Evolutionary conservation across 2,888 invertebrate genomes (phyloP).

Genomic region (Artemia sp.): DNA sequence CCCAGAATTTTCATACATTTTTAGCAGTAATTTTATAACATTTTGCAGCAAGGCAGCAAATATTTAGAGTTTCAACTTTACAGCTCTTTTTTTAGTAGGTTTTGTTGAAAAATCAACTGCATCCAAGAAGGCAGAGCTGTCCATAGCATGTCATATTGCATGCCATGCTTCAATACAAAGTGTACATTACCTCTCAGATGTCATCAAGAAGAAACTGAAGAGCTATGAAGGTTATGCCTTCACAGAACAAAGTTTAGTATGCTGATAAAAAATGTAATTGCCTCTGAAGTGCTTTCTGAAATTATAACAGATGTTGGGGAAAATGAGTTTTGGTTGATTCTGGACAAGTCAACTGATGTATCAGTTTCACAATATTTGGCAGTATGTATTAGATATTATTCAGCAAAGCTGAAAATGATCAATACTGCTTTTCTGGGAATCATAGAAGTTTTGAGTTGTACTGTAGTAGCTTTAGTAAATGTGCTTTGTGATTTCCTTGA

Average conservation of each 20-base stretch:
- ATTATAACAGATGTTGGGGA: constrained; percentile 25
- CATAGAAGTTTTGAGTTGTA: constrained; percentile 23
- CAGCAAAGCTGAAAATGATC: constrained; percentile 23
- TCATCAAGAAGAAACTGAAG: not conserved
- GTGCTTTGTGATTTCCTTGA: constrained; percentile 3
- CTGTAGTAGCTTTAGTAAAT: not conserved
- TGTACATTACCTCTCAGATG: constrained; percentile 8
- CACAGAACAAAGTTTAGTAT: constrained; percentile 27
- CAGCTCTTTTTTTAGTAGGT: not conserved
- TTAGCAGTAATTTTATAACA: too few species aligned
- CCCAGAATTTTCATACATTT: too few species aligned
- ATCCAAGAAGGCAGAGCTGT: constrained; percentile 3
- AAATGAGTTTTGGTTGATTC: constrained; percentile 25
- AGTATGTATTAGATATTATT: constrained; percentile 26
- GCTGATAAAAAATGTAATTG: constrained; percentile 25
- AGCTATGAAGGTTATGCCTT: constrained; percentile 22
- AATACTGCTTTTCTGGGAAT: constrained; percentile 26
- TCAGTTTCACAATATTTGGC: constrained; percentile 26
- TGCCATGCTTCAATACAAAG: not conserved
- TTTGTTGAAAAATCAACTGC: not conserved
- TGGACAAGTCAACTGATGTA: constrained; percentile 27
- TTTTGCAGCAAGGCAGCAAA: too few species aligned
- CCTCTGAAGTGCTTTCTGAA: constrained; percentile 24
- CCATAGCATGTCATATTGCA: not conserved
- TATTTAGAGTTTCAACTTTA: too few species aligned